phyloP scores from a whole-genome alignment of 2,113 vertebrate species.

The Aegithalos caudatus region DNA sequence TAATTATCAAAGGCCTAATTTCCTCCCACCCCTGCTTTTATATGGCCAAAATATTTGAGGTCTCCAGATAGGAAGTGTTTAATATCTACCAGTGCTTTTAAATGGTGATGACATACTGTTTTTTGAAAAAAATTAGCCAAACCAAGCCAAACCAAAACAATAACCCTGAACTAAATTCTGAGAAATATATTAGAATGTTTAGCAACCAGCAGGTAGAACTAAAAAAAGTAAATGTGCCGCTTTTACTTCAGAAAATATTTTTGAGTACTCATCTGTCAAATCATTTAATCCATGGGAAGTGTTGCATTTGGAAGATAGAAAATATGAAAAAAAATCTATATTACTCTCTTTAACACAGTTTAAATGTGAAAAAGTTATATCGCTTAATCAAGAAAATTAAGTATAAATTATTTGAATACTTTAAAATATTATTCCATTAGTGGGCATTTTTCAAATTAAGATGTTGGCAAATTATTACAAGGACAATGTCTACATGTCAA shows the following conservation, averaged over 20 bases:
- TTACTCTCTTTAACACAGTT: not conserved
- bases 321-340: not conserved
- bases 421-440: not conserved
- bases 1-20: not conserved
- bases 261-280: not conserved
- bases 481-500: not conserved
- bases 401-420: not conserved
- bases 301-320: not conserved
- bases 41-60: not conserved
- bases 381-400: not conserved
- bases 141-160: not conserved
- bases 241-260: not conserved
- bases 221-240: not conserved
- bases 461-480: not conserved
- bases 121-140: not conserved
- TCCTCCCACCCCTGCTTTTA: fast-evolving
- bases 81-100: not conserved
- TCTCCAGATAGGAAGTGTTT: not conserved
- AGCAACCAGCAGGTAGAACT: not conserved
- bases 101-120: not conserved
- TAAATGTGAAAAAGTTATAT: not conserved
- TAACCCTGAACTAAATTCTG: not conserved
- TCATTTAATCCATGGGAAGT: not conserved
- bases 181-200: not conserved
- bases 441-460: not conserved